Evolutionary conservation across 2,888 invertebrate genomes (phyloP).

Genomic region (Drosophila lutescens): DNA sequence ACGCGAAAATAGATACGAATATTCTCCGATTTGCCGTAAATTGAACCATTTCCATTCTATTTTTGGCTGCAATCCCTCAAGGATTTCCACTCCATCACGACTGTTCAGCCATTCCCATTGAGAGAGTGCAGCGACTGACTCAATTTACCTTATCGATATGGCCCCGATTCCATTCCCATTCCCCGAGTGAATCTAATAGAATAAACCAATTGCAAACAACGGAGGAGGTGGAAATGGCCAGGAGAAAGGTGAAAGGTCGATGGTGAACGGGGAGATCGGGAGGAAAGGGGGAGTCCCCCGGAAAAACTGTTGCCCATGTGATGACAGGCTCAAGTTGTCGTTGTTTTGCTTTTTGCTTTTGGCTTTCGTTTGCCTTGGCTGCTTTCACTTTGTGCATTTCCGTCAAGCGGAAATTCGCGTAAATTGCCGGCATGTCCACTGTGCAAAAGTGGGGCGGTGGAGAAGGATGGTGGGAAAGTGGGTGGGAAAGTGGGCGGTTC

Average conservation of each 20-base stretch:
- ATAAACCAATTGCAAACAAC: slow-evolving; percentile 22
- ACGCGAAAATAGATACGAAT: neutral
- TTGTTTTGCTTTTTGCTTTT: slow-evolving; percentile 35
- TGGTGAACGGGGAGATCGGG: neutral
- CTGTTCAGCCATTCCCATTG: slow-evolving; percentile 15
- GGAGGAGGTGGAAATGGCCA: neutral
- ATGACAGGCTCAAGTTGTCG: slow-evolving; percentile 64
- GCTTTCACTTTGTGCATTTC: slow-evolving; percentile 78
- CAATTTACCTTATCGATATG: slow-evolving; percentile 34
- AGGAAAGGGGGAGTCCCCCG: neutral
- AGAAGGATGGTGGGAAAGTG: neutral
- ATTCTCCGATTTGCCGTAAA: slow-evolving; percentile 7
- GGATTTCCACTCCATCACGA: slow-evolving; percentile 19
- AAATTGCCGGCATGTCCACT: slow-evolving; percentile 75
- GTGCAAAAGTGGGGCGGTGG: slow-evolving; percentile 9
- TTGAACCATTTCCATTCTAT: slow-evolving; percentile 12
- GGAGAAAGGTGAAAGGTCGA: neutral
- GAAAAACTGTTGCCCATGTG: slow-evolving; percentile 53
- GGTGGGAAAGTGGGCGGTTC: neutral
- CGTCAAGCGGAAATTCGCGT: slow-evolving; percentile 77
- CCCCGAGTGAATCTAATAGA: slow-evolving; percentile 35
- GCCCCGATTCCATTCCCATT: slow-evolving; percentile 15
- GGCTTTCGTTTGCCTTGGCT: slow-evolving; percentile 9
- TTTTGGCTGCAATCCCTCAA: slow-evolving; percentile 1
- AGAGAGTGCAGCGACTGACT: slow-evolving; percentile 11